A percentile compares a stretch with the other conserved stretches of the same genome.
Conservation (phyloP, 2,113 vertebrate genomes). For the Verasper variegatus region DNA sequence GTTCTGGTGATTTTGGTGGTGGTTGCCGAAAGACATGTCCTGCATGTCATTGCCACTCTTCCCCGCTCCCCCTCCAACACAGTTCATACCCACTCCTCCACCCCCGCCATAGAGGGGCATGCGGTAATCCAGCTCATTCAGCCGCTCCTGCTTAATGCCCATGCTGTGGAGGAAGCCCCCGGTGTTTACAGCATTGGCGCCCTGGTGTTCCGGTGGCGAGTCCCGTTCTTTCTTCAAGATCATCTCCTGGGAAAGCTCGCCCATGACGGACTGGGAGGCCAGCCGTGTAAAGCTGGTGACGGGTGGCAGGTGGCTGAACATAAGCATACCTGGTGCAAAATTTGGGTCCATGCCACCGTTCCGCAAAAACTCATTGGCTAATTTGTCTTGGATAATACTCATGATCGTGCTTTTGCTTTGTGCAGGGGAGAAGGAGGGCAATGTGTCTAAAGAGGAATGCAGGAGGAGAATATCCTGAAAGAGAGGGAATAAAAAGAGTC, state of each 20-base stretch:
- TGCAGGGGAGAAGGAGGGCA: conserved; percentile 69
- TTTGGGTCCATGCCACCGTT: conserved; percentile 93
- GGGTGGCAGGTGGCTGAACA: conserved; percentile 97
- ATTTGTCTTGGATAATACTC: conserved; percentile 91
- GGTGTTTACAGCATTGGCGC: conserved; percentile 41
- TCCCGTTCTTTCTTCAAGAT: conserved; percentile 95
- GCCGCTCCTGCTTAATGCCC: conserved; percentile 96
- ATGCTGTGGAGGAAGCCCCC: conserved; percentile 91
- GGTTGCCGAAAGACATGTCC: conserved; percentile 85
- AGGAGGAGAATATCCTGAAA: conserved; percentile 70
- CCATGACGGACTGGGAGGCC: conserved; percentile 87
- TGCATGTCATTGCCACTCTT: conserved; percentile 83
- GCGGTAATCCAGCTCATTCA: conserved; percentile 89
- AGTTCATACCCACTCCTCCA: conserved; percentile 76
- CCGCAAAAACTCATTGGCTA: conserved; percentile 92
- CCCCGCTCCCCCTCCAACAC: conserved; percentile 79
- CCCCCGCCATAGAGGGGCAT: conserved; percentile 82
- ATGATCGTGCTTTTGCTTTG: conserved; percentile 73
- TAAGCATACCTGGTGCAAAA: conserved; percentile 92
- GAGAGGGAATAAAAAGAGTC: background rate
- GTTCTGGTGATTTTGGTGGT: conserved; percentile 84
- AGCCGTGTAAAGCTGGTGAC: conserved; percentile 96
- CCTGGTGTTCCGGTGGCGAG: conserved; percentile 86
- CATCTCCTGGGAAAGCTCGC: conserved; percentile 90
- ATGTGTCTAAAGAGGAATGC: conserved; percentile 68